Evolutionary conservation across 2,113 vertebrate genomes (phyloP).

Genomic region (Atrichornis clamosus): DNA sequence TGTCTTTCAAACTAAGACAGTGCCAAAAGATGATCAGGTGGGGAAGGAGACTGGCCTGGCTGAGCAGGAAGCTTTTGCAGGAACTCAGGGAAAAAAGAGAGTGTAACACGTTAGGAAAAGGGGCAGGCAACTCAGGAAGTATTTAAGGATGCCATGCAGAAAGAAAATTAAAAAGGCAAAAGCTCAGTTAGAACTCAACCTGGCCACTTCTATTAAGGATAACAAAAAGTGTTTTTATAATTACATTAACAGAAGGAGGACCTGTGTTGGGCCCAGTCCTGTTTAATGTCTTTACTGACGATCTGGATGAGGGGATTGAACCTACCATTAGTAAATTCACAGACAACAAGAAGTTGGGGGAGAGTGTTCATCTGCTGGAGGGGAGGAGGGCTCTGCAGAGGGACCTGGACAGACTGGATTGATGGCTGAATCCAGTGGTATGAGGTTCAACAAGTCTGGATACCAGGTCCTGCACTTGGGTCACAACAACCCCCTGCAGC

Average conservation of each 20-base stretch:
- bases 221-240: neutral
- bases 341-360: neutral
- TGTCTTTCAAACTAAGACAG: no score
- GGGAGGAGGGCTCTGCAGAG: neutral
- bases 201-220: neutral
- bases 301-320: neutral
- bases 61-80: neutral
- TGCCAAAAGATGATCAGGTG: neutral
- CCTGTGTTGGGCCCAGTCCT: neutral
- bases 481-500: neutral
- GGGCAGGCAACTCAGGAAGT: neutral
- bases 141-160: neutral
- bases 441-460: neutral
- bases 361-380: neutral
- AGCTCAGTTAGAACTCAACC: neutral
- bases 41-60: neutral
- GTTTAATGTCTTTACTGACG: neutral
- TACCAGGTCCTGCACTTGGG: neutral
- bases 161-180: fast-evolving
- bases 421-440: neutral
- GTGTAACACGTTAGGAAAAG: neutral
- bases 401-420: neutral
- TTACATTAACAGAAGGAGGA: neutral
- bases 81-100: neutral
- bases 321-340: neutral